phyloP scores from a whole-genome alignment of 2,797 vertebrate genomes.

The Anabacerthia variegaticeps region DNA sequence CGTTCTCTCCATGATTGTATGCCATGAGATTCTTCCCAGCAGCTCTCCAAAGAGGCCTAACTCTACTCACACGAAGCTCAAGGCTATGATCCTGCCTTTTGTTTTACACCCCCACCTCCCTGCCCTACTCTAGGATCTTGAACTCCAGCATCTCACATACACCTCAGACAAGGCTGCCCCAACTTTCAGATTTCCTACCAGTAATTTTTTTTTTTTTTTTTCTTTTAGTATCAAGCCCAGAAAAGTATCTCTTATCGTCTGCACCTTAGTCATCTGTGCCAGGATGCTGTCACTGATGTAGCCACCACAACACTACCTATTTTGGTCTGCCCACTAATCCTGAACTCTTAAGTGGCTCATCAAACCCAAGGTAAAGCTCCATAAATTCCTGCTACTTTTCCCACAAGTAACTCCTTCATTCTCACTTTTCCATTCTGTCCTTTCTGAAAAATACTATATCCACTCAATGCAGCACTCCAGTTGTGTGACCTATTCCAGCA shows the following conservation, averaged over 20 bases:
- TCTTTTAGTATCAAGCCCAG: not conserved
- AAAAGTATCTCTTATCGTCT: not conserved
- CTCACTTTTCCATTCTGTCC: accelerated
- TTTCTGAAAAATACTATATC: not conserved
- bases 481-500: not conserved
- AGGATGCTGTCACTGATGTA: not conserved
- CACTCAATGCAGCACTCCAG: not conserved
- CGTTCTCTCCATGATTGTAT: not conserved
- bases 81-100: not conserved
- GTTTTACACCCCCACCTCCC: not conserved
- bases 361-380: not conserved
- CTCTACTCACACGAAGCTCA: not conserved
- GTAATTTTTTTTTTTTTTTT: not conserved
- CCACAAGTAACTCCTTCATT: accelerated
- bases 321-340: not conserved
- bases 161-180: not conserved
- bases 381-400: not conserved
- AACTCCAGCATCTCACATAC: not conserved
- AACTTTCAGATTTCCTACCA: not conserved
- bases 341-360: not conserved
- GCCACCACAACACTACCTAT: accelerated
- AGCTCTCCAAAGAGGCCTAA: not conserved
- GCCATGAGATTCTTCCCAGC: not conserved
- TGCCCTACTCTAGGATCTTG: not conserved
- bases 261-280: accelerated